phyloP scores from a whole-genome alignment of 2,113 vertebrate species.

The Craseonycteris thonglongyai region DNA sequence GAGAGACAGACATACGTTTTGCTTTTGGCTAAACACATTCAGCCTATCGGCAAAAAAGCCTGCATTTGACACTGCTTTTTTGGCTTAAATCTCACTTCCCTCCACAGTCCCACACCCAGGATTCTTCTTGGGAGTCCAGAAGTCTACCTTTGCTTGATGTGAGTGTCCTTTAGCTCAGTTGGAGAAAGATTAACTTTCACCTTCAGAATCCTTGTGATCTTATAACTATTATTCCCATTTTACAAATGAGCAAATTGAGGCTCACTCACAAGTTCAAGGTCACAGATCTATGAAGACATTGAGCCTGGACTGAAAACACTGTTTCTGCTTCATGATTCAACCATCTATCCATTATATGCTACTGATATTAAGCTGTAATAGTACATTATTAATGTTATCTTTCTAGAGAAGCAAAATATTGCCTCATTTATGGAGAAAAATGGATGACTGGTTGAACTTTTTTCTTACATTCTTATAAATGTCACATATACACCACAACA shows the following conservation, averaged over 20 bases:
- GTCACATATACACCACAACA: neutral
- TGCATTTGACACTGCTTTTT: no score
- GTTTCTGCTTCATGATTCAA: neutral
- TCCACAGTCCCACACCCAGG: neutral
- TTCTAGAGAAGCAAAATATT: neutral
- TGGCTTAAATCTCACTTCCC: neutral
- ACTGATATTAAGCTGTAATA: neutral
- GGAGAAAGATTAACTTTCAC: neutral
- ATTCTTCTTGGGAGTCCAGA: neutral
- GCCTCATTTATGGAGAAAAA: neutral
- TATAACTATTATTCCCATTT: neutral
- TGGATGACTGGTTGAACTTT: neutral
- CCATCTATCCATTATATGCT: neutral
- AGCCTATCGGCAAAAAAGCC: fast-evolving
- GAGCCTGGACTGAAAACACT: neutral
- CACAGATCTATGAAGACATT: no score
- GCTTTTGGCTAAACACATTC: no score
- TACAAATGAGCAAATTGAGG: neutral
- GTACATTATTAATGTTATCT: neutral
- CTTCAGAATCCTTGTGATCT: neutral
- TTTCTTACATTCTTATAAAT: neutral
- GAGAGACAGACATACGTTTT: neutral
- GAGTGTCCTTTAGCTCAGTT: neutral
- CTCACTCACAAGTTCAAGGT: neutral
- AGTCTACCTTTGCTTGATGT: neutral